Base-by-base conservation (phyloP, 2,797 vertebrate genomes). In the Salmo trutta region DNA sequence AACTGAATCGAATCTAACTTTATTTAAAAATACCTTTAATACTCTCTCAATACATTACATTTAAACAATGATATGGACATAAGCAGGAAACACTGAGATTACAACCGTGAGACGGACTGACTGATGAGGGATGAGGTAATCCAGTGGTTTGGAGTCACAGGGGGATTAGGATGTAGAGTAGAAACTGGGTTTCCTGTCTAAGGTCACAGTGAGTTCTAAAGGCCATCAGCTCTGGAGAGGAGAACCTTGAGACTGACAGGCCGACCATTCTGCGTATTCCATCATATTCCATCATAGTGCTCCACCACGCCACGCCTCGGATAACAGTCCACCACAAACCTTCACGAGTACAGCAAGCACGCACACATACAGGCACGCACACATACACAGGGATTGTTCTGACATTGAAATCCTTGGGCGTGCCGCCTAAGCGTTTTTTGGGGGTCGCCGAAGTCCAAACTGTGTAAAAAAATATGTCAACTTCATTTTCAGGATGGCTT, bases 301-400 rank as follows among this genome's bases (percentile, higher is more conserved):
- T n/a, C 68, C 68, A 36, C 36, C 70, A 5, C 1, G 6, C 68
- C 47, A 24, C 0, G 4, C 4, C 24, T 33, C 21, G 7, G 47
- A 27, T 47, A 53, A 24, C 52, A 36, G 14, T 1, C 31, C 68
- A 17, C 17, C 53, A 54, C 33, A 71, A 56, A 71, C 72, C 33
- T 52, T 66, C 68, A 54, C 64, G 54, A 76, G 59, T 68, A 75
- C 74, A 67, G 59, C 59, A 64, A 8, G 21, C 59, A 64, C 21
- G 4, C 27, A 66, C 24, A 64, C 21, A 66, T 21, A 66, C 64
- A 66, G 5, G n/a, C 62, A 65, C 62, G 8, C 62, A 56, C 53
- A 56, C 17, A 56, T 19, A 56, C 54, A 56, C 41, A 12, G 41
- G 41, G 41, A 47, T 47, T 47, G 12, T 2, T 47, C 41, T 47